A percentile compares a stretch with the other conserved stretches of the same genome.
Evolutionary conservation across 2,888 invertebrate species (phyloP).

Genomic region (Cosmopolites sordidus): DNA sequence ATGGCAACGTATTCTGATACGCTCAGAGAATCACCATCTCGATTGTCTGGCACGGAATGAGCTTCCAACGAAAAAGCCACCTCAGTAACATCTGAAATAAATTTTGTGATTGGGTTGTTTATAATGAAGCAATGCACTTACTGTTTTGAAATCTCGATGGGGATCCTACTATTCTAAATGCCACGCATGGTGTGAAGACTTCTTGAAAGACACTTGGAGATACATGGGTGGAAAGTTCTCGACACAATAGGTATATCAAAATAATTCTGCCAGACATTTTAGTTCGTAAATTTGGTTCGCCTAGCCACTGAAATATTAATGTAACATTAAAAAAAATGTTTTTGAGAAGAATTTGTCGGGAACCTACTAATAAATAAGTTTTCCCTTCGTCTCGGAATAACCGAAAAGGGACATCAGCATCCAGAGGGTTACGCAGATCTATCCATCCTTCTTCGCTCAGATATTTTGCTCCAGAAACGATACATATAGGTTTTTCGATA

Average conservation of each 20-base stretch:
- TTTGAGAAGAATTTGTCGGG: background rate
- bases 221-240: slow-evolving; percentile 55
- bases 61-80: slow-evolving; percentile 70
- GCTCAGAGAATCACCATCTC: slow-evolving; percentile 56
- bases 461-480: slow-evolving; percentile 80
- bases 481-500: slow-evolving; percentile 76
- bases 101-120: too few species aligned
- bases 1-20: slow-evolving; percentile 79
- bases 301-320: slow-evolving; percentile 67
- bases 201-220: slow-evolving; percentile 50
- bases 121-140: slow-evolving; percentile 26
- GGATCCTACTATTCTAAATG: slow-evolving; percentile 80
- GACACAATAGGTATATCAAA: slow-evolving; percentile 73
- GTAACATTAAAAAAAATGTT: background rate
- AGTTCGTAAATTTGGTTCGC: slow-evolving; percentile 69
- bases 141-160: slow-evolving; percentile 54
- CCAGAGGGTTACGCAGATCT: slow-evolving; percentile 71
- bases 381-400: slow-evolving; percentile 76
- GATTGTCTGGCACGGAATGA: slow-evolving; percentile 54
- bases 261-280: slow-evolving; percentile 79
- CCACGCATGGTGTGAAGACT: slow-evolving; percentile 79
- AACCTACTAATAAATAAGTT: slow-evolving; percentile 70
- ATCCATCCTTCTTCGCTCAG: slow-evolving; percentile 75
- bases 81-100: slow-evolving; percentile 68
- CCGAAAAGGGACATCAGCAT: slow-evolving; percentile 75